These are phyloP conservation scores for Ophraella communa DNA, from an alignment of 2,888 invertebrate species.

Conservation along the genomic window DNA sequence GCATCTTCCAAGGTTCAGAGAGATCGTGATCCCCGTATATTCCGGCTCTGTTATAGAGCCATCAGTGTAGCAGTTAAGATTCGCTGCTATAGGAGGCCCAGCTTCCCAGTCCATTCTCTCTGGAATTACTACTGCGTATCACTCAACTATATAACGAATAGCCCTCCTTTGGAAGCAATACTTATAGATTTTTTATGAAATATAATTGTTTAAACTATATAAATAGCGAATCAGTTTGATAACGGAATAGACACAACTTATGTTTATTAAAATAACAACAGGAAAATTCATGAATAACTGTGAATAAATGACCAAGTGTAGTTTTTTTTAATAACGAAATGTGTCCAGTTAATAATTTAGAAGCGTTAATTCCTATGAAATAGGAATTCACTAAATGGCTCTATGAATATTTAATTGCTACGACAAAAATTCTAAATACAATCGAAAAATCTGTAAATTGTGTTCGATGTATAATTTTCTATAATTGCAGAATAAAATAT, in stretches of 20 bases:
- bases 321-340: constrained; percentile 8
- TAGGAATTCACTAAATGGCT: constrained; percentile 23
- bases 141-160: too few relatives aligned
- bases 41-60: too few relatives aligned
- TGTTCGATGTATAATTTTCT: not conserved
- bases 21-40: too few relatives aligned
- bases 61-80: too few relatives aligned
- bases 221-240: too few relatives aligned
- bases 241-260: not conserved
- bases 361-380: constrained; percentile 24
- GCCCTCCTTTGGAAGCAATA: too few relatives aligned
- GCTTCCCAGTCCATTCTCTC: too few relatives aligned
- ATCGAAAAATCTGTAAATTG: constrained; percentile 8
- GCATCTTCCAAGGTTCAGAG: too few relatives aligned
- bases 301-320: constrained; percentile 2
- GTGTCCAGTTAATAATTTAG: constrained; percentile 17
- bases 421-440: constrained; percentile 4
- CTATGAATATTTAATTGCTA: constrained; percentile 24
- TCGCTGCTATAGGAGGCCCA: too few relatives aligned
- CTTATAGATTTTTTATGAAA: too few relatives aligned
- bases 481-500: not conserved
- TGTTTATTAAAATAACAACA: not conserved
- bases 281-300: not conserved
- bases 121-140: too few relatives aligned
- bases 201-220: too few relatives aligned